Base-by-base conservation (phyloP, 2,888 invertebrate species). In the Thecocarcelia acutangulata region DNA sequence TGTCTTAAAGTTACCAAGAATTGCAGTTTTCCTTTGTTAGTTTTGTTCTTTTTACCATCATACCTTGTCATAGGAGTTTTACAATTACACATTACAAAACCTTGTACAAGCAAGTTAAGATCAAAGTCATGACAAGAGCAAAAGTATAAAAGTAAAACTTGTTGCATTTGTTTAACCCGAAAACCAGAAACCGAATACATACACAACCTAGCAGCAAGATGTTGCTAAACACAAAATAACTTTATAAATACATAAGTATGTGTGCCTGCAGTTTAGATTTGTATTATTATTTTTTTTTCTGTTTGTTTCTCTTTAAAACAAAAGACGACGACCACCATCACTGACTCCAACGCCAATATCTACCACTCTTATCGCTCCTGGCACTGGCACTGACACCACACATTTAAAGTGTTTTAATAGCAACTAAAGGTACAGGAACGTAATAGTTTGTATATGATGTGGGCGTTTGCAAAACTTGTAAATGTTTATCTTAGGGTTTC, bases 121-220 rank as follows among this genome's bases (percentile, higher is more conserved):
- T 82, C 74, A 82, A 82, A 82, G 78, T 78, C 82, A 82, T 75
- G 78, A 75, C 68, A 73, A 72, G 59, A 68, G 52, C 52, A 66
- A 72, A 66, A 79, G 66, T 48, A 54, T 37, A 79, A 73, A 73
- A 73, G 72, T 73, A 79, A 76, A 66, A 79, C 78, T 79, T 79
- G 78, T 79, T 79, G 78, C 72, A 73, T 79, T 79, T 79, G 54
- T 54, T 68, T 79, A 78, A 72, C 50, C 78, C 50, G 28, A 78
- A 78, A 76, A 33, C 68, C 59, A 68, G 15, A 75, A 68, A 54
- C 50, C 42, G 24, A 52, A 21, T n/a, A 59, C 19, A 33, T 8
- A 9, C 33, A 33, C 33, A 33, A 2, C 24, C 24, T 42, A 44
- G 40, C 44, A 63, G 8, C 59, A 76, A 59, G 54, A 69, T 40